These are phyloP conservation scores for Aspidiotus destructor DNA, from an alignment of 2,888 invertebrate species.

Conservation along the genomic window DNA sequence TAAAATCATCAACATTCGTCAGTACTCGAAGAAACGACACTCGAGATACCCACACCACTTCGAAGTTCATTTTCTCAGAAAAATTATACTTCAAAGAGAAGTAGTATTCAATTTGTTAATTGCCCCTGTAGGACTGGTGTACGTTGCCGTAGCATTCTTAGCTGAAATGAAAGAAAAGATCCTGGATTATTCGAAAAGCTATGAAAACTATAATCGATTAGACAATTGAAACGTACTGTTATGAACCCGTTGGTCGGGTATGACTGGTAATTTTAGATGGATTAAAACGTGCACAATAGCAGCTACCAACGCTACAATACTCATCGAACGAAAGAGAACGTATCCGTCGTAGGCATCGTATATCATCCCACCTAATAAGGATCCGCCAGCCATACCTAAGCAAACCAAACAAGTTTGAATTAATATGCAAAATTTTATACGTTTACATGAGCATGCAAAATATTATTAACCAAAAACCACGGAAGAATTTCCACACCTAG, in stretches of 20 bases:
- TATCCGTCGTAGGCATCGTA: constrained; percentile 57
- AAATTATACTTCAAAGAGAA: too few species aligned
- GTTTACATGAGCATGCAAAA: too few species aligned
- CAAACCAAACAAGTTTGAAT: constrained; percentile 5
- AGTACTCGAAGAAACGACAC: too few species aligned
- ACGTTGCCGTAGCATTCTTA: background rate
- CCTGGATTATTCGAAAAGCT: background rate
- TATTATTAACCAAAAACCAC: too few species aligned
- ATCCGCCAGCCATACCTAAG: constrained; percentile 63
- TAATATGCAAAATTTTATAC: background rate
- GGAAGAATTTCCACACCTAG: too few species aligned
- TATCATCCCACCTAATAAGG: constrained; percentile 63
- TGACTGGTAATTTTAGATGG: constrained; percentile 41
- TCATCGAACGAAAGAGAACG: constrained; percentile 61
- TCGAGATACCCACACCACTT: too few species aligned
- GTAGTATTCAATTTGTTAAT: background rate
- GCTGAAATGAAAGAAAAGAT: background rate
- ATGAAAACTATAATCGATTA: background rate
- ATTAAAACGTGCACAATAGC: constrained; percentile 51
- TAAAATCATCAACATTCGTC: too few species aligned
- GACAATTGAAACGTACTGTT: background rate
- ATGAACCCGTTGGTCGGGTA: background rate
- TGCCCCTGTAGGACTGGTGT: background rate
- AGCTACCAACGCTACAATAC: constrained; percentile 55
- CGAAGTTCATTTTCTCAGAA: too few species aligned